These are phyloP conservation scores for Halichondria panicea DNA, from an alignment of 37 sponge, comb jelly and placozoan genomes.

Conservation along the genomic window DNA sequence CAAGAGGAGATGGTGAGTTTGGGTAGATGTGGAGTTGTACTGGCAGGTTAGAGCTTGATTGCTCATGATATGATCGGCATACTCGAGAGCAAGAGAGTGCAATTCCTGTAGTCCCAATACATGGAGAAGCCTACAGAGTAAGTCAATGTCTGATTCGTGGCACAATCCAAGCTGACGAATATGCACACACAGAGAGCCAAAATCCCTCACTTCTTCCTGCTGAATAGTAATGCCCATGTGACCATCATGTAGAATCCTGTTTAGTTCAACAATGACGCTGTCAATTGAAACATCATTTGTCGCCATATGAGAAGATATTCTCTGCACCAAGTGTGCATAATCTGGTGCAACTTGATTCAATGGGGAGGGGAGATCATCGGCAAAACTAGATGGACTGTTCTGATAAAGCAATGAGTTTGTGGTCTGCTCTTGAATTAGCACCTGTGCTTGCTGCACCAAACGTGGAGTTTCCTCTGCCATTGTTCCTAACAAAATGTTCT, in stretches of 20 bases:
- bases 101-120: neutral
- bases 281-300: neutral
- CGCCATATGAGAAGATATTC: neutral
- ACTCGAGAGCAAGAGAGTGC: neutral
- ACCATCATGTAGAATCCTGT: neutral
- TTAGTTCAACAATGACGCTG: neutral
- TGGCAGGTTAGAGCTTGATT: neutral
- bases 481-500: too few relatives aligned
- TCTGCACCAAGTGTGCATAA: neutral
- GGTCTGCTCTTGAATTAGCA: too few relatives aligned
- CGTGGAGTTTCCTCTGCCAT: too few relatives aligned
- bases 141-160: conserved; percentile 15
- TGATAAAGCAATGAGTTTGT: too few relatives aligned
- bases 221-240: neutral
- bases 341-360: neutral
- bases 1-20: neutral
- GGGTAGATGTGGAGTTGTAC: neutral
- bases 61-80: neutral
- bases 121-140: conserved; percentile 16
- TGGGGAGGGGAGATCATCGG: neutral
- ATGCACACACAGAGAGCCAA: conserved; percentile 4
- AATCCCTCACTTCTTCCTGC: neutral
- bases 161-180: neutral
- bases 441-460: too few relatives aligned
- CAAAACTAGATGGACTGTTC: too few relatives aligned